Evolutionary conservation across 2,888 invertebrate species (phyloP).

Genomic region (Drosophila aldrichi): DNA sequence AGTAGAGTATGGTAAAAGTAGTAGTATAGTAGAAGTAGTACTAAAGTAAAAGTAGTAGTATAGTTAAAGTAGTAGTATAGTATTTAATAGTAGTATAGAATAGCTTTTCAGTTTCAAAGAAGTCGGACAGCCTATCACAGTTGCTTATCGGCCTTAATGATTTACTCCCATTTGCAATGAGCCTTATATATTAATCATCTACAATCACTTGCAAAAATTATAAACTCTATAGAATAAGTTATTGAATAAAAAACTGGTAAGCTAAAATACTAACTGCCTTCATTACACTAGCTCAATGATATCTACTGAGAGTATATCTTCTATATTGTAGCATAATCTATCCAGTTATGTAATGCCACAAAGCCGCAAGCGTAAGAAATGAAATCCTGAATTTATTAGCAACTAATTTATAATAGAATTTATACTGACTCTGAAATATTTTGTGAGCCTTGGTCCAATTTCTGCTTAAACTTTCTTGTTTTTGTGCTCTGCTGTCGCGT

Average conservation of each 20-base stretch:
- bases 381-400: background rate
- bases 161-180: background rate
- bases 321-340: background rate
- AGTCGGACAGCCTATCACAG: too few species aligned
- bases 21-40: too few species aligned
- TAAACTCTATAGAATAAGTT: background rate
- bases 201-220: background rate
- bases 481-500: conserved; percentile 9
- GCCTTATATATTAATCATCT: background rate
- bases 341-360: background rate
- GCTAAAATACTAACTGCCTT: background rate
- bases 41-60: too few species aligned
- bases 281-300: background rate
- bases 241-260: background rate
- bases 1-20: too few species aligned
- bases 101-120: too few species aligned
- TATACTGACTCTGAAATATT: conserved; percentile 18
- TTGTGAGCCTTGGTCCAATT: conserved; percentile 22
- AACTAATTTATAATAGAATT: conserved; percentile 15
- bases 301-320: background rate
- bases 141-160: background rate
- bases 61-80: too few species aligned
- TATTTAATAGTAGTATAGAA: too few species aligned
- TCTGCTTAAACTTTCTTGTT: conserved; percentile 14
- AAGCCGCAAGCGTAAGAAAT: background rate